Evolutionary conservation across 2,888 invertebrate species (phyloP), one percentile per base, ranked within the genome.

Genomic region (Lamproptera curius): DNA sequence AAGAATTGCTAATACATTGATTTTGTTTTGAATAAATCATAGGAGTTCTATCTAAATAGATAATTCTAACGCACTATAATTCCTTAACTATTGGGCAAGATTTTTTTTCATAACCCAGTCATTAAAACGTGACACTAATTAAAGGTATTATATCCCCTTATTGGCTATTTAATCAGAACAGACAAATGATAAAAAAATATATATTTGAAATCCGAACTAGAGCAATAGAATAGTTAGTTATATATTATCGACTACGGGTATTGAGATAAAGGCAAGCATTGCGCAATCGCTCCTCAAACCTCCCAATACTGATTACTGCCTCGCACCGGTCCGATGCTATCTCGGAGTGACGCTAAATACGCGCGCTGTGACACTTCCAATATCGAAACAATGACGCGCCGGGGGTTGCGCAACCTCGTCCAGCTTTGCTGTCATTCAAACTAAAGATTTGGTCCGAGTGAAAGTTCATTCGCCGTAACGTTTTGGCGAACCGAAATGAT

Each of bases 261-360:
- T 57, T 61, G 67, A 68, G 61, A 59, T 57, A 55, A 54, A 53
- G 59, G 46, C 15, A 28, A 14, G 58, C 57, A 59, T 85, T 83
- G 72, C 76, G 68, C 71, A 83, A 84, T 70, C 68, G 64, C 63
- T 58, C 61, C 67, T 70, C 64, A 70, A 71, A 76, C 72, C 70
- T 65, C 65, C 73, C 76, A 77, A 76, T 74, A 74, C 73, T 73
- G 79, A 77, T 77, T 76, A 70, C 68, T 58, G 67, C 50, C 54
- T 56, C 57, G 54, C 56, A 63, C 54, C 55, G 67, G 63, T 64
- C 70, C 72, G 85, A 85, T 85, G 77, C 65, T 84, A 85, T 86
- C 86, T 65, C 70, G 68, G 83, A 85, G 76, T 86, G 86, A 86
- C 85, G 77, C 77, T 87, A 86, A 86, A 87, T 86, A 83, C 82